Percentiles rank a stretch among this genome's conserved stretches.
phyloP scores from a whole-genome alignment of 1,140 invertebrate genomes.

The Ceratitis capitata region DNA sequence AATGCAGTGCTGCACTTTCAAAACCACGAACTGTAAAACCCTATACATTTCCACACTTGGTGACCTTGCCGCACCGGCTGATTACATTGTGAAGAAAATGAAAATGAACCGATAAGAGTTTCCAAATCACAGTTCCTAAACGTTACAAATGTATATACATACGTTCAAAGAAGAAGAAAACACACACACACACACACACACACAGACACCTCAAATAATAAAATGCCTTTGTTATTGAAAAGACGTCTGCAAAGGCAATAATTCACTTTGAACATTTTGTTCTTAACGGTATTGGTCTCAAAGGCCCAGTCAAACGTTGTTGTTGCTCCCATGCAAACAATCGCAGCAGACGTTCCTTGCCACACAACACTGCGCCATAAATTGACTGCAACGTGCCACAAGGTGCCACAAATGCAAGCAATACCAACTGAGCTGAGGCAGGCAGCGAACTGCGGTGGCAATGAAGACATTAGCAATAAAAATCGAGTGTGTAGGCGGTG shows the following conservation, averaged over 20 bases:
- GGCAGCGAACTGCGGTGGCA: too few relatives aligned
- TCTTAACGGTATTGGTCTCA: background rate
- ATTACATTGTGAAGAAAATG: background rate
- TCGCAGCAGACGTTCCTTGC: background rate
- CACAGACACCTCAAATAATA: too few relatives aligned
- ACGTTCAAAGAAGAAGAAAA: background rate
- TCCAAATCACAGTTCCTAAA: background rate
- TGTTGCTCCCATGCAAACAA: background rate
- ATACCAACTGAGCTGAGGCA: background rate
- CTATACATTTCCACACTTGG: background rate
- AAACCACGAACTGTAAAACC: too few relatives aligned
- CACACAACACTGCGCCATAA: slow-evolving; percentile 18
- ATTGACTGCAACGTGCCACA: background rate
- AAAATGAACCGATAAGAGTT: background rate
- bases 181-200: background rate
- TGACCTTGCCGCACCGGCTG: background rate
- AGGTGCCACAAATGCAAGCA: slow-evolving; percentile 1
- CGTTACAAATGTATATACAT: background rate
- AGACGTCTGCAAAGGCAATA: background rate
- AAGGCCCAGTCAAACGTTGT: too few relatives aligned
- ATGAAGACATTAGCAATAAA: background rate
- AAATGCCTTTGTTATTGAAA: too few relatives aligned
- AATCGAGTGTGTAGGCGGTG: background rate
- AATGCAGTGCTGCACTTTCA: too few relatives aligned
- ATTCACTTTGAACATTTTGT: background rate